These are phyloP conservation scores for Hedya salicella DNA, from an alignment of 2,888 invertebrate genomes.

Conservation along the genomic window DNA sequence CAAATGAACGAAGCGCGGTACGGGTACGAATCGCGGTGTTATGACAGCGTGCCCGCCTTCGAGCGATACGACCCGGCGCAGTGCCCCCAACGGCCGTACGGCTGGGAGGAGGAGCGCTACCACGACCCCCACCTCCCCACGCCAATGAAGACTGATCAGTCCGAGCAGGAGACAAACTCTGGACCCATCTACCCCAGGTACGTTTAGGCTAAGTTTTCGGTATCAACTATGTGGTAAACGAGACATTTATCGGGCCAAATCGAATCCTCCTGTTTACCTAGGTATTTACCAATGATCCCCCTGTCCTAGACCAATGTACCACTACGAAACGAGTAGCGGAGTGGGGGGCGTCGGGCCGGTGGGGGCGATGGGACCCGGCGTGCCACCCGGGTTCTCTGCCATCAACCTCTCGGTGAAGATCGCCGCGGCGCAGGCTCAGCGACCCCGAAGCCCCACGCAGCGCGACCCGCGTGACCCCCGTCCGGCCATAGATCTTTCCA, in stretches of 20 bases:
- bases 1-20: slow-evolving; percentile 87
- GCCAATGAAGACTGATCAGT: slow-evolving; percentile 89
- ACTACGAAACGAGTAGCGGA: slow-evolving; percentile 87
- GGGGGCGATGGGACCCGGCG: slow-evolving; percentile 87
- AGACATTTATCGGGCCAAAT: slow-evolving; percentile 53
- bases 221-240: slow-evolving; percentile 76
- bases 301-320: slow-evolving; percentile 90
- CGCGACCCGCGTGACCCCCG: slow-evolving; percentile 91
- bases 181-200: slow-evolving; percentile 91
- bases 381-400: slow-evolving; percentile 91
- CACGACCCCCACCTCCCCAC: slow-evolving; percentile 85
- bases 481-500: slow-evolving; percentile 94
- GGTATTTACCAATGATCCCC: slow-evolving; percentile 42
- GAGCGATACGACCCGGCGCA: slow-evolving; percentile 83
- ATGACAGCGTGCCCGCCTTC: slow-evolving; percentile 81
- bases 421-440: slow-evolving; percentile 89
- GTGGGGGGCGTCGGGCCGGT: slow-evolving; percentile 86
- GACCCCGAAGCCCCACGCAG: slow-evolving; percentile 90
- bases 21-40: slow-evolving; percentile 81
- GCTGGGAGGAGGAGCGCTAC: slow-evolving; percentile 86
- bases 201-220: slow-evolving; percentile 49
- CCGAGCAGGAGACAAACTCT: slow-evolving; percentile 87
- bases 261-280: slow-evolving; percentile 18
- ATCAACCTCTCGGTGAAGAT: slow-evolving; percentile 95
- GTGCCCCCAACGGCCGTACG: slow-evolving; percentile 80